Percentiles rank a stretch among this genome's conserved stretches.
Conservation (phyloP, 2,888 invertebrate species). For the Laspeyria flexula region DNA sequence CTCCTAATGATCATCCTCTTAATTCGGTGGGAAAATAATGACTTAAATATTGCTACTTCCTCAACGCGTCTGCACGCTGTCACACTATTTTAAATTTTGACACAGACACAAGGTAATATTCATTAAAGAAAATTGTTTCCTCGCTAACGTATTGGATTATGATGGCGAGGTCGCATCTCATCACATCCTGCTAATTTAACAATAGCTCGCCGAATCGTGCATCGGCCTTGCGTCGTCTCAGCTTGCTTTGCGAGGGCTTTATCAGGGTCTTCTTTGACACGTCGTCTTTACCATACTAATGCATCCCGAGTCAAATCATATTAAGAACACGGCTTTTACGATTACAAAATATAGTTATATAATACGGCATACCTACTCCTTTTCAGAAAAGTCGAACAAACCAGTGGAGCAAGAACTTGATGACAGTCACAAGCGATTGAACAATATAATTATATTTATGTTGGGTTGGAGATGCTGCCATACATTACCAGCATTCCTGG, state of each 20-base stretch:
- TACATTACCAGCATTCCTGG: not conserved
- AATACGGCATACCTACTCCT: conserved; percentile 4
- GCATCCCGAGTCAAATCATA: not conserved
- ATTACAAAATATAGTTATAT: not conserved
- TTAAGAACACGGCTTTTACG: not conserved
- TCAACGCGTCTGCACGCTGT: conserved; percentile 46
- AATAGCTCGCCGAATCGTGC: conserved; percentile 55
- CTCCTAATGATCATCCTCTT: conserved; percentile 41
- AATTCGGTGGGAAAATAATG: conserved; percentile 29
- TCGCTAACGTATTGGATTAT: conserved; percentile 65
- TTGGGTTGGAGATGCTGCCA: not conserved
- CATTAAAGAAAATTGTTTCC: conserved; percentile 70
- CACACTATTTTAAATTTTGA: conserved; percentile 56
- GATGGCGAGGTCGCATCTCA: conserved; percentile 63
- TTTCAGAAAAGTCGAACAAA: conserved; percentile 17
- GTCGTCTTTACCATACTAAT: conserved; percentile 11
- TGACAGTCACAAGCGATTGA: not conserved
- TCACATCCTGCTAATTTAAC: conserved; percentile 72
- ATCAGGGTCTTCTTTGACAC: conserved; percentile 60
- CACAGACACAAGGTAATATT: conserved; percentile 55
- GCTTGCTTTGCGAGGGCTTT: conserved; percentile 53
- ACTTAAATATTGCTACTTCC: conserved; percentile 35
- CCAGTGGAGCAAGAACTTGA: conserved; percentile 33
- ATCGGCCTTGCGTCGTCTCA: conserved; percentile 51
- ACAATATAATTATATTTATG: not conserved